Percentiles rank a stretch among this genome's conserved stretches.
Evolutionary conservation across 2,888 invertebrate species (phyloP).

Genomic region (Melanotus villosus): DNA sequence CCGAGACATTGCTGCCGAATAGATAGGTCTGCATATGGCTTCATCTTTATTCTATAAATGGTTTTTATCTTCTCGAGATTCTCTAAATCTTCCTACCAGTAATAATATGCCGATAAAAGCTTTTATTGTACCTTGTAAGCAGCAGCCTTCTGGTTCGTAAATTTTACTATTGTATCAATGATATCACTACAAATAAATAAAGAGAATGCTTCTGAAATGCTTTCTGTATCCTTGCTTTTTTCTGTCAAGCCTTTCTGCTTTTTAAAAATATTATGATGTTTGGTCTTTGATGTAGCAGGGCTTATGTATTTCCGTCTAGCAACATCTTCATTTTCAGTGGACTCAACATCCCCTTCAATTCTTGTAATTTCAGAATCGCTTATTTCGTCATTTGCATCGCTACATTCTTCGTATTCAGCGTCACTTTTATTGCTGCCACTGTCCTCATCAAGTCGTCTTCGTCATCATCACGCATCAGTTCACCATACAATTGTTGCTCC

Average conservation of each 20-base stretch:
- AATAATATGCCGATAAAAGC: constrained; percentile 8
- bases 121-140: not conserved
- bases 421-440: constrained; percentile 17
- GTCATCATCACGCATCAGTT: constrained; percentile 13
- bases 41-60: constrained; percentile 19
- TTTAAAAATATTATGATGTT: not conserved
- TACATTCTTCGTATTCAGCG: constrained; percentile 7
- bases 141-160: constrained; percentile 20
- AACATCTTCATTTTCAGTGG: constrained; percentile 14
- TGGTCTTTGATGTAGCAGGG: not conserved
- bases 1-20: constrained; percentile 15
- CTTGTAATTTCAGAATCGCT: constrained; percentile 5
- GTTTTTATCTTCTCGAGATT: constrained; percentile 18
- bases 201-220: constrained; percentile 24
- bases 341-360: constrained; percentile 5
- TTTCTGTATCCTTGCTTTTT: constrained; percentile 10
- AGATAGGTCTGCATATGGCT: constrained; percentile 18
- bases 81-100: not conserved
- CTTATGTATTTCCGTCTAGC: constrained; percentile 17
- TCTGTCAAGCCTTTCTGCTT: constrained; percentile 9
- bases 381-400: constrained; percentile 14
- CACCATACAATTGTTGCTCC: not conserved
- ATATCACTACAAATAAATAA: constrained; percentile 19
- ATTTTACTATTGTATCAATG: constrained; percentile 18
- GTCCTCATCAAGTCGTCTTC: constrained; percentile 14